Base-by-base conservation (phyloP, 2,797 vertebrate species). In the Neopelma chrysocephalum region DNA sequence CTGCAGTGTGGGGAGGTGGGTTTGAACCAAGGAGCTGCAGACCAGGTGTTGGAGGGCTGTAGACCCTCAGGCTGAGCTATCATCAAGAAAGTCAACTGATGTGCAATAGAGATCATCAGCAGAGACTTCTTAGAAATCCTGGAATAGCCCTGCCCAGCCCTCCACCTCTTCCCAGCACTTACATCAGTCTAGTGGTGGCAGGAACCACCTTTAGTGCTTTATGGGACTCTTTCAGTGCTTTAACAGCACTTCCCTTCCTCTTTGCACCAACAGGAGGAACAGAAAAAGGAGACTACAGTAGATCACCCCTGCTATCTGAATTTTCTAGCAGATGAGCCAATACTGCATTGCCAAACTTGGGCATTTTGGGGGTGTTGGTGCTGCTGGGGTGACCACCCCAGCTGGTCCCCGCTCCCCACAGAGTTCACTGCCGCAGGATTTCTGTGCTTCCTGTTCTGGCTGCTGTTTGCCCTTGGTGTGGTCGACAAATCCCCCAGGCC, bases 381-480 rank as follows among this genome's bases (percentile, higher is more conserved):
- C 57, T 61, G 45, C 76, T 8, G 12, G n/a, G 57, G 76, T 78
- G 80, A 42, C 61, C 32, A 43, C 72, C 32, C 76, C 0, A 0
- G 26, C 45, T 75, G 87, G 77, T 32, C 76, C 65, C 62, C 15
- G 0, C 36, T 43, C 27, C 75, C 64, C 48, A 15, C 77, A 57
- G 72, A 47, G 50, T 82, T 77, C 86, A 8, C 10, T 2, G 3
- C 65, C 2, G 0, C 42, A 32, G 70, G n/a, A n/a, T 5, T n/a
- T 29, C 60, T 1, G 1, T 40, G 62, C 62, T 88, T 87, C 81
- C 93, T 54, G 13, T 15, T 45, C 76, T 78, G 0, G n/a, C 62
- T 3, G 1, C 66, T 85, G 91, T 89, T 96, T 94, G 91, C 93
- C 5, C 15, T 93, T 96, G 96, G 93, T 73, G 95, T 90, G 95